Conservation (phyloP, 2,888 invertebrate genomes). For the Mesochorus sp. region DNA sequence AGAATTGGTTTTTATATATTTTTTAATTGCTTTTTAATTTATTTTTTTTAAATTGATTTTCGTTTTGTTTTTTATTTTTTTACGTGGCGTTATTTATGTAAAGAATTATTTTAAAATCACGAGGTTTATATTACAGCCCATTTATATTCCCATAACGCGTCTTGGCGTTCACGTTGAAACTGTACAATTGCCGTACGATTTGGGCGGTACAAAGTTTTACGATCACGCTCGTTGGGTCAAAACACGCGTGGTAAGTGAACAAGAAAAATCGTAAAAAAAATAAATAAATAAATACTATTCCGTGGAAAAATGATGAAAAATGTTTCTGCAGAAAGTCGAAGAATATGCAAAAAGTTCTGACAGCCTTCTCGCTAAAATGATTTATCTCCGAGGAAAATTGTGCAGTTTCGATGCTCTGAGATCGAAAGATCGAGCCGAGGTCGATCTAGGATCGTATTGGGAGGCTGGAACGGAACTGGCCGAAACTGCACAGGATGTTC, state of each 20-base stretch:
- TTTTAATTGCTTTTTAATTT: no score
- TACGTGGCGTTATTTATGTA: no score
- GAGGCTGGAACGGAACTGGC: constrained; percentile 82
- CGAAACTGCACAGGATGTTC: constrained; percentile 70
- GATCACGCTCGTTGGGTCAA: constrained; percentile 90
- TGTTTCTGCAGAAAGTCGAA: constrained; percentile 87
- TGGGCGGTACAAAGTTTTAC: constrained; percentile 89
- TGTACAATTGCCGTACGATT: constrained; percentile 87
- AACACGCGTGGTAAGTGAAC: constrained; percentile 88
- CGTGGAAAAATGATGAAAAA: background rate
- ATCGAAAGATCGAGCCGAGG: constrained; percentile 84
- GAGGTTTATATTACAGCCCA: constrained; percentile 86
- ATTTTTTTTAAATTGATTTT: no score
- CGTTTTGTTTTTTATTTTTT: no score
- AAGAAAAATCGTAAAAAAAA: no score
- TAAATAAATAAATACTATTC: background rate
- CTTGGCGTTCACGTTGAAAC: constrained; percentile 87
- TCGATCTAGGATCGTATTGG: constrained; percentile 83
- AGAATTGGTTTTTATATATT: no score
- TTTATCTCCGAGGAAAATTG: constrained; percentile 85
- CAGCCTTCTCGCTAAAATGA: constrained; percentile 85
- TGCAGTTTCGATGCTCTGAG: constrained; percentile 83
- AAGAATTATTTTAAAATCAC: no score
- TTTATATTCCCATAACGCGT: constrained; percentile 87
- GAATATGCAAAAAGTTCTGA: constrained; percentile 86